Percentiles rank a stretch among this genome's conserved stretches.
Evolutionary conservation across 2,113 vertebrate genomes (phyloP).

Genomic region (Octodon degus): DNA sequence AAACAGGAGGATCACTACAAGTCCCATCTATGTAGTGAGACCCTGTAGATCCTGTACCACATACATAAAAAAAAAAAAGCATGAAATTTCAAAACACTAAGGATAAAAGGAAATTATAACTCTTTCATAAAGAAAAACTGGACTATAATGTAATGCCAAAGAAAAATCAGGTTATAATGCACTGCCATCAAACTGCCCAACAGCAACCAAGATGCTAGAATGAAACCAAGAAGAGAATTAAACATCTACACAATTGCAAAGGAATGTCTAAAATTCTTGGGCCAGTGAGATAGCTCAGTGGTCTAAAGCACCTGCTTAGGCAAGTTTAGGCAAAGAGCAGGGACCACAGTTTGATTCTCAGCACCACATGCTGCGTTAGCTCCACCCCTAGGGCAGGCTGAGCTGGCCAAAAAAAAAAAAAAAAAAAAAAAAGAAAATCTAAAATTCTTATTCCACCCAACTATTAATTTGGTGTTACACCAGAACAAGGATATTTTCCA

Average conservation of each 20-base stretch:
- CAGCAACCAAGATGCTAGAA: neutral
- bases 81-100: slow-evolving; percentile 48
- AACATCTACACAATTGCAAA: slow-evolving; percentile 52
- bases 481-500: slow-evolving; percentile 54
- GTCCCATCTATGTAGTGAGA: too few species aligned
- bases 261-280: slow-evolving; percentile 16
- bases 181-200: neutral
- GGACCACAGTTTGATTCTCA: too few species aligned
- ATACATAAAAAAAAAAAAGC: neutral
- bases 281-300: too few species aligned
- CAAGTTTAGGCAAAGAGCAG: too few species aligned
- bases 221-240: neutral
- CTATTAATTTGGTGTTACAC: slow-evolving; percentile 29
- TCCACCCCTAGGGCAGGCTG: too few species aligned
- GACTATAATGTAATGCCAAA: neutral
- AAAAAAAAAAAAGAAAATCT: neutral
- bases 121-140: slow-evolving; percentile 43
- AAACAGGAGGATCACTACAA: too few species aligned
- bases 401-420: neutral
- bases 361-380: too few species aligned
- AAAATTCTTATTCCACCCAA: neutral
- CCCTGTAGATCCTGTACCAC: too few species aligned
- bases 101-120: slow-evolving; percentile 1
- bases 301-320: too few species aligned
- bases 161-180: neutral